Conservation (phyloP, 2,113 vertebrate genomes). For the Silurus glanis region DNA sequence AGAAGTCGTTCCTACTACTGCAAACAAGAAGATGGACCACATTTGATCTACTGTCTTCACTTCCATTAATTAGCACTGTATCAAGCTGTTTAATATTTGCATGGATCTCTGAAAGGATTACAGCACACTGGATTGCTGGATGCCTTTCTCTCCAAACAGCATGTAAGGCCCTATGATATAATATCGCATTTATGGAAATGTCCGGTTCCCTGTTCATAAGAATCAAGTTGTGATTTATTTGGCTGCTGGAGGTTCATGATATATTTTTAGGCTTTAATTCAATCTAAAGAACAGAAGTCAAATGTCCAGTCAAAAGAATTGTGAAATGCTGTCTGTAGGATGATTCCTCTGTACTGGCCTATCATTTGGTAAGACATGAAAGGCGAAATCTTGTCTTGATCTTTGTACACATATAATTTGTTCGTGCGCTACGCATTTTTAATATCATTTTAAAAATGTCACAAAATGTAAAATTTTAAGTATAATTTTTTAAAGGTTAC, state of each 20-base stretch:
- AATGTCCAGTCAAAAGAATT: background rate
- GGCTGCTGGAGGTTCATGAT: too few species aligned
- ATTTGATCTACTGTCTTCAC: too few species aligned
- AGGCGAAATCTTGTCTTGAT: background rate
- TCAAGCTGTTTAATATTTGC: constrained; percentile 49
- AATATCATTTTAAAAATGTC: background rate
- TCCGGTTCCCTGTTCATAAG: constrained; percentile 42
- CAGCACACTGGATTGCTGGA: constrained; percentile 78
- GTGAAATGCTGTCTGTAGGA: background rate
- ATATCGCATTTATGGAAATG: constrained; percentile 78
- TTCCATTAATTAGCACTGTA: too few species aligned
- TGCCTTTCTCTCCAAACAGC: constrained; percentile 72
- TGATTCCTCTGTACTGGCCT: background rate
- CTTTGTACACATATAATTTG: background rate
- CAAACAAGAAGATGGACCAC: too few species aligned
- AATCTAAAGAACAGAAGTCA: background rate
- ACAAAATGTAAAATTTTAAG: background rate
- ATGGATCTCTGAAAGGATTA: constrained; percentile 78
- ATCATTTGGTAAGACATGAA: background rate
- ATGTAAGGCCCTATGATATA: constrained; percentile 82
- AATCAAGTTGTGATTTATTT: background rate
- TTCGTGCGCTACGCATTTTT: background rate
- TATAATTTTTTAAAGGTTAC: background rate
- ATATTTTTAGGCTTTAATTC: background rate
- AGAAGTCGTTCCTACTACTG: too few species aligned